Percentiles rank a stretch among this genome's conserved stretches.
Evolutionary conservation across 2,113 vertebrate species (phyloP).

Genomic region (Sebastes schlegelii): DNA sequence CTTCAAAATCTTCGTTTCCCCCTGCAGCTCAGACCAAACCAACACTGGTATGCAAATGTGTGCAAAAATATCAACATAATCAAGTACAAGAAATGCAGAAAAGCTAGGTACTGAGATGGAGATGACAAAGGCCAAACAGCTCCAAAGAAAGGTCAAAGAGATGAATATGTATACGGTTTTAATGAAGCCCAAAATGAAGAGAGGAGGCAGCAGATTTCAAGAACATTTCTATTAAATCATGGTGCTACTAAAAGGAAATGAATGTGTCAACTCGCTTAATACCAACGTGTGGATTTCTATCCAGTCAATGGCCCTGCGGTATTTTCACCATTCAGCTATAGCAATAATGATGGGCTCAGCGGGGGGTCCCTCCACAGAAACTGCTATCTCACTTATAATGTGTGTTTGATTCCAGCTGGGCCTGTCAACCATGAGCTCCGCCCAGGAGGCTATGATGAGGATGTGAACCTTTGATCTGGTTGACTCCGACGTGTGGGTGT

Average conservation of each 20-base stretch:
- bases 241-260: constrained; percentile 2
- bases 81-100: constrained; percentile 34
- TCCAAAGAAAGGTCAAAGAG: constrained; percentile 54
- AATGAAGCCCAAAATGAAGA: constrained; percentile 23
- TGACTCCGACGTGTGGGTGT: constrained; percentile 33
- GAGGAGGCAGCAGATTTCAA: constrained; percentile 2
- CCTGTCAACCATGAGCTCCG: constrained; percentile 38
- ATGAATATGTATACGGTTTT: constrained; percentile 49
- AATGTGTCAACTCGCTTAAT: constrained; percentile 28
- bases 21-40: constrained; percentile 88
- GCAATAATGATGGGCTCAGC: constrained; percentile 40
- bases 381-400: constrained; percentile 27
- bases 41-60: constrained; percentile 84
- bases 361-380: constrained; percentile 48
- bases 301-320: constrained; percentile 16
- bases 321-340: constrained; percentile 24
- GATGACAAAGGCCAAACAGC: constrained; percentile 52
- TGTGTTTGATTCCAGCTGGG: constrained; percentile 53
- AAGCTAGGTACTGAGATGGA: background rate
- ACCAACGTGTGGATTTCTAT: constrained; percentile 24
- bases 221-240: background rate
- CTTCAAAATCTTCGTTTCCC: constrained; percentile 99
- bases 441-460: constrained; percentile 42
- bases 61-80: constrained; percentile 62
- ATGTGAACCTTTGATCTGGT: constrained; percentile 68